Percentiles rank a stretch among this genome's conserved stretches.
phyloP scores from a whole-genome alignment of 2,113 vertebrate genomes.

The Neodontobutis hainanensis region DNA sequence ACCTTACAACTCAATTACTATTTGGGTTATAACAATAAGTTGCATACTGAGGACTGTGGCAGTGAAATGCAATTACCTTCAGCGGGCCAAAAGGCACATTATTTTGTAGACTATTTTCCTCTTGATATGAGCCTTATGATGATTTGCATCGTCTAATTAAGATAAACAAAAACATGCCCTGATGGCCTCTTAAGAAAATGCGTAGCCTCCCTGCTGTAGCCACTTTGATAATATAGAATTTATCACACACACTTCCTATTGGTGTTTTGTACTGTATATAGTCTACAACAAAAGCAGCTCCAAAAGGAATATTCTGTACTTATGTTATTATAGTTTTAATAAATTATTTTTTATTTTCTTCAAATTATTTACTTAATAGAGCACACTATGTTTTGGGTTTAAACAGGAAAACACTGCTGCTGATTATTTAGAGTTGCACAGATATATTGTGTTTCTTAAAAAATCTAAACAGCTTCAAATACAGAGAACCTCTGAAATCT shows the following conservation, averaged over 20 bases:
- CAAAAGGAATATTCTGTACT: conserved; percentile 10
- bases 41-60: conserved; percentile 6
- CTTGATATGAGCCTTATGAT: conserved; percentile 13
- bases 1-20: conserved; percentile 28
- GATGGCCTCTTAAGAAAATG: conserved; percentile 30
- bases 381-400: conserved; percentile 1
- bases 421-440: neutral
- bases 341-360: conserved; percentile 24
- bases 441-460: too few relatives aligned
- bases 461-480: too few relatives aligned
- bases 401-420: conserved; percentile 1
- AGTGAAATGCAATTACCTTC: conserved; percentile 10
- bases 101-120: conserved; percentile 1
- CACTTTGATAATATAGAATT: conserved; percentile 22
- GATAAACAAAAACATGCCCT: conserved; percentile 33
- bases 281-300: conserved; percentile 12
- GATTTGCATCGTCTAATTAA: conserved; percentile 37
- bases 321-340: conserved; percentile 31
- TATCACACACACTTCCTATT: conserved; percentile 21
- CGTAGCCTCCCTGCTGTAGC: conserved; percentile 10
- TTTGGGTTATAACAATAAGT: conserved; percentile 35
- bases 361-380: conserved; percentile 8
- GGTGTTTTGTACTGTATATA: conserved; percentile 34
- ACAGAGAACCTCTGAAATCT: too few relatives aligned
- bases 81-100: conserved; percentile 9